phyloP scores from a whole-genome alignment of 2,797 vertebrate species.

The Falco columbarius region DNA sequence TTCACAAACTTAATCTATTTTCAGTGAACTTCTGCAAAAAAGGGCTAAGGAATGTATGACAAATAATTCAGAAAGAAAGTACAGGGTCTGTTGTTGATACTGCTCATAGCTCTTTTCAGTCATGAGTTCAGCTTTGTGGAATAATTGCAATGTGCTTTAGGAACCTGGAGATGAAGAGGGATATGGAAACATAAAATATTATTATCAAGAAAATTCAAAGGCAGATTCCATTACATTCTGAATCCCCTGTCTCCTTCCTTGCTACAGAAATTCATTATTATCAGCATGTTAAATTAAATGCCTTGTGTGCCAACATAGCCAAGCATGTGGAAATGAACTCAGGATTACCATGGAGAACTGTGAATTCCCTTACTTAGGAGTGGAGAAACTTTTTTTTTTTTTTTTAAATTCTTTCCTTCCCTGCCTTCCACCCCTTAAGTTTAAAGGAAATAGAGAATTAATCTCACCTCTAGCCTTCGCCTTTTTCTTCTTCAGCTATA shows the following conservation, averaged over 20 bases:
- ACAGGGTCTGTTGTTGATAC: neutral
- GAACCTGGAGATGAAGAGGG: neutral
- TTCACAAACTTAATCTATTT: neutral
- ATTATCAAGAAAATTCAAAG: slow-evolving; percentile 9
- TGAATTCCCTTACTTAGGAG: neutral
- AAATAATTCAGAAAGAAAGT: neutral
- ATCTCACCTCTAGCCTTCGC: neutral
- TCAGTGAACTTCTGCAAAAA: neutral
- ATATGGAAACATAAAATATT: neutral
- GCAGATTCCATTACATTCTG: neutral
- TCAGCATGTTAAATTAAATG: neutral
- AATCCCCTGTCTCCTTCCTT: neutral
- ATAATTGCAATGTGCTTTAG: neutral
- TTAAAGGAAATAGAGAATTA: neutral
- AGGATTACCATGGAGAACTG: neutral
- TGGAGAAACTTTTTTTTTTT: neutral
- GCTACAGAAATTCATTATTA: neutral
- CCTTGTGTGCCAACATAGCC: neutral
- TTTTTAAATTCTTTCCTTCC: neutral
- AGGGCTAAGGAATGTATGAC: neutral
- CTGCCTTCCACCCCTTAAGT: neutral
- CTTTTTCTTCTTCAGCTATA: neutral
- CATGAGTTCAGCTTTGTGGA: neutral
- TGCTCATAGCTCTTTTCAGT: neutral
- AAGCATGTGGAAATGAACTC: neutral